Evolutionary conservation across 37 sponge, comb jelly and placozoan species (phyloP).

Genomic region (Lycopodina hypogea): DNA sequence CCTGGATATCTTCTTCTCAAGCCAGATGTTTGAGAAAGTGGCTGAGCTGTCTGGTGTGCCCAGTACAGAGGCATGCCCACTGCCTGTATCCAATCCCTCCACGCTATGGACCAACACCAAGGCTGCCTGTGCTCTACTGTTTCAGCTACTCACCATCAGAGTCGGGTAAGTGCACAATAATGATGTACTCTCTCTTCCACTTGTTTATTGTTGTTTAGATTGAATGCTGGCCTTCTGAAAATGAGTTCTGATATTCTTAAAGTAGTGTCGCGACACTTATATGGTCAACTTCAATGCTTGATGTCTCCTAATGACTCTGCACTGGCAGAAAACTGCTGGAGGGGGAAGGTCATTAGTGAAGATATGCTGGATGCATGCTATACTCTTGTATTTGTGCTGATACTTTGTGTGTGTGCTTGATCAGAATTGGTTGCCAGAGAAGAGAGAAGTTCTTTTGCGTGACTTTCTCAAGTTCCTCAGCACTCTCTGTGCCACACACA

Average conservation of each 20-base stretch:
- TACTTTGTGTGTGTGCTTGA: not conserved
- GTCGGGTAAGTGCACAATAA: conserved; percentile 36
- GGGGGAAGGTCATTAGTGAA: not conserved
- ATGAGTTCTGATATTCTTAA: conserved; percentile 20
- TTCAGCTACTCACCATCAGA: conserved; percentile 32
- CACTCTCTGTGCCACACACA: conserved; percentile 36
- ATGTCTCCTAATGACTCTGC: not conserved
- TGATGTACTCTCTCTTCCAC: not conserved
- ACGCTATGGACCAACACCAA: not conserved
- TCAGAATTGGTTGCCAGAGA: not conserved
- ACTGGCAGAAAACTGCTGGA: not conserved
- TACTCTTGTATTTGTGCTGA: not conserved
- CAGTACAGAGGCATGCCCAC: not conserved
- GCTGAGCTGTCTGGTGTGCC: conserved; percentile 22
- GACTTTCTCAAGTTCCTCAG: conserved; percentile 42
- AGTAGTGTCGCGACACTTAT: conserved; percentile 16
- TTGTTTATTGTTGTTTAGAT: not conserved
- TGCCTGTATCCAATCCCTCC: not conserved
- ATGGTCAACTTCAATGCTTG: conserved; percentile 36
- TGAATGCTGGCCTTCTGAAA: conserved; percentile 39
- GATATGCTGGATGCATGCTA: not conserved
- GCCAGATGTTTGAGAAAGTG: conserved; percentile 18
- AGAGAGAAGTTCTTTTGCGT: conserved; percentile 31
- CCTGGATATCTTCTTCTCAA: conserved; percentile 42
- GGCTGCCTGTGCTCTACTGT: not conserved